Conservation (phyloP, 2,113 vertebrate genomes). For the Bos javanicus region DNA sequence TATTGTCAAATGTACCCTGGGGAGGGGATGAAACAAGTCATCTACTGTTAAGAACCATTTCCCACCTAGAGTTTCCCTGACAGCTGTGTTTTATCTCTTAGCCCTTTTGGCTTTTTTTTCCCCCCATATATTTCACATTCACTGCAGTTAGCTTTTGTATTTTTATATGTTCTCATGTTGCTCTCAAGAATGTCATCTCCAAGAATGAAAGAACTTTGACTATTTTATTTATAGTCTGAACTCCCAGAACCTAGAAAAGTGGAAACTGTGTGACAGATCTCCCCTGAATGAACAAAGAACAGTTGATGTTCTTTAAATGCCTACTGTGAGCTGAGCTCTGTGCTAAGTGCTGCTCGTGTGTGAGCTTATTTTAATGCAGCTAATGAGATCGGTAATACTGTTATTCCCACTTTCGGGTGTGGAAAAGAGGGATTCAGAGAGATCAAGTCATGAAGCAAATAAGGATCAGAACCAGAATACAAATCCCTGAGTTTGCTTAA, state of each 20-base stretch:
- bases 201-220: background rate
- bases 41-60: background rate
- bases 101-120: background rate
- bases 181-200: background rate
- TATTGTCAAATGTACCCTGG: background rate
- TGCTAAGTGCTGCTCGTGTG: fast-evolving
- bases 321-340: background rate
- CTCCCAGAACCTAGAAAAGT: background rate
- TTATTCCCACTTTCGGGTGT: background rate
- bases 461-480: background rate
- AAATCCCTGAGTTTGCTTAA: background rate
- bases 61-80: background rate
- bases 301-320: background rate
- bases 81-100: background rate
- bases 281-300: background rate
- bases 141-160: background rate
- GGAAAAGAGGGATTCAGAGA: background rate
- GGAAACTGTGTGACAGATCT: background rate
- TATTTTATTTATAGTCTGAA: background rate
- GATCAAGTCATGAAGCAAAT: too few species aligned
- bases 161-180: background rate
- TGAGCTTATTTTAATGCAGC: background rate
- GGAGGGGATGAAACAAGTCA: background rate
- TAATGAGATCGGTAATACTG: background rate
- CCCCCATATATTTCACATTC: background rate